A percentile compares a stretch with the other conserved stretches of the same genome.
phyloP scores from a whole-genome alignment of 1,140 invertebrate genomes.

The Drosophila insularis region DNA sequence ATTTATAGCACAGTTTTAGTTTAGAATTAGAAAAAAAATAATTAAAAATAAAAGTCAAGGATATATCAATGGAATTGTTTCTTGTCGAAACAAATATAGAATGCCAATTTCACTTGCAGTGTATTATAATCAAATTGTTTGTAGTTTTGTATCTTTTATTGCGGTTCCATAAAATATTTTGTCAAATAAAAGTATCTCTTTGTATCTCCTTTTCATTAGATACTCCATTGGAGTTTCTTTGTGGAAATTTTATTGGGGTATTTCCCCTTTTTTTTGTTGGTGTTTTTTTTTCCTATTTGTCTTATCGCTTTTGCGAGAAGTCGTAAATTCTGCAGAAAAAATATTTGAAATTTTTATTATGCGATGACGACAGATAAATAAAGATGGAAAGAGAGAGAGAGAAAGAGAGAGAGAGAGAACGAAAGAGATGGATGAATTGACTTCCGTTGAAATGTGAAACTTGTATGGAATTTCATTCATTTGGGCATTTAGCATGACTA shows the following conservation, averaged over 20 bases:
- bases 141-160: not conserved
- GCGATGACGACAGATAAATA: too few species aligned
- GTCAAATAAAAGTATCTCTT: not conserved
- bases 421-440: not conserved
- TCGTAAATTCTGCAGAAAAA: slow-evolving; percentile 40
- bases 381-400: not conserved
- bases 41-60: too few species aligned
- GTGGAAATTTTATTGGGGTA: not conserved
- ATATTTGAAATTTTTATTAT: slow-evolving; percentile 3
- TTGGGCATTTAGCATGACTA: slow-evolving; percentile 31
- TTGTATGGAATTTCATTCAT: slow-evolving; percentile 31
- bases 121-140: not conserved
- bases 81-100: not conserved
- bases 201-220: not conserved
- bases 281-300: not conserved
- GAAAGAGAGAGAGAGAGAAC: not conserved
- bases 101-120: not conserved
- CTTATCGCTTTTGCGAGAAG: not conserved
- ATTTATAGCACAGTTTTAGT: too few species aligned
- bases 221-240: slow-evolving; percentile 1
- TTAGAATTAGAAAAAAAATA: too few species aligned
- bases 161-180: not conserved
- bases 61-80: too few species aligned
- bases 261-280: not conserved
- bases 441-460: slow-evolving; percentile 32